Percentiles rank a stretch among this genome's conserved stretches.
Evolutionary conservation across 2,888 invertebrate genomes (phyloP).

Genomic region (Mamestra brassicae): DNA sequence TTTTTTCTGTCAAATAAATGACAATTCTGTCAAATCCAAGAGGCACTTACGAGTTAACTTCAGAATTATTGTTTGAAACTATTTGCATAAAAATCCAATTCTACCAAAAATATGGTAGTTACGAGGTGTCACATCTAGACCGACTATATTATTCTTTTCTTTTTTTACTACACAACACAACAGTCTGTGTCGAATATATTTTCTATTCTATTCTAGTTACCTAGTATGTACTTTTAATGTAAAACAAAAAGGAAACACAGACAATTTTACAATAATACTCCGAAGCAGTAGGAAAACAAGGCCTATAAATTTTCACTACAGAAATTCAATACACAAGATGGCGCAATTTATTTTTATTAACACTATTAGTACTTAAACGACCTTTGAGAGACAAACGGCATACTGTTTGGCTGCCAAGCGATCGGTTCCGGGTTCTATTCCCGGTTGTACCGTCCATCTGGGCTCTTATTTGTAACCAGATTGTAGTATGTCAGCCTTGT

Average conservation of each 20-base stretch:
- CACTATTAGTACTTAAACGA: conserved; percentile 49
- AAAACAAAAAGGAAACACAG: background rate
- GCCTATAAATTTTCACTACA: conserved; percentile 25
- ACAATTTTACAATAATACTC: conserved; percentile 11
- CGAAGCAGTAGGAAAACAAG: conserved; percentile 28
- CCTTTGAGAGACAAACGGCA: conserved; percentile 58
- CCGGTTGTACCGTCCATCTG: conserved; percentile 36
- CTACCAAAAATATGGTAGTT: too few species aligned
- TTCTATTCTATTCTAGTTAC: too few species aligned
- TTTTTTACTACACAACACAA: too few species aligned
- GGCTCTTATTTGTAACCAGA: conserved; percentile 27
- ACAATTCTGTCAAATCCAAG: too few species aligned
- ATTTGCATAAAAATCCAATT: too few species aligned
- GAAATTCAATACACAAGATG: conserved; percentile 46
- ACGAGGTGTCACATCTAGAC: too few species aligned
- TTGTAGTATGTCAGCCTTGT: conserved; percentile 38
- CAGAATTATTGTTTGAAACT: too few species aligned
- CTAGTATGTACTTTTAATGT: background rate
- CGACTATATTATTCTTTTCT: too few species aligned
- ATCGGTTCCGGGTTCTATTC: conserved; percentile 67
- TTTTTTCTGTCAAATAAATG: too few species aligned
- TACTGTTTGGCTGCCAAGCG: conserved; percentile 59
- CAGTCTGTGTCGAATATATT: too few species aligned
- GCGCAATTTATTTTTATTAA: conserved; percentile 47
- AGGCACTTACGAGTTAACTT: too few species aligned